These are phyloP conservation scores for Lasioglossum morio DNA, from an alignment of 2,888 invertebrate genomes.

Conservation along the genomic window DNA sequence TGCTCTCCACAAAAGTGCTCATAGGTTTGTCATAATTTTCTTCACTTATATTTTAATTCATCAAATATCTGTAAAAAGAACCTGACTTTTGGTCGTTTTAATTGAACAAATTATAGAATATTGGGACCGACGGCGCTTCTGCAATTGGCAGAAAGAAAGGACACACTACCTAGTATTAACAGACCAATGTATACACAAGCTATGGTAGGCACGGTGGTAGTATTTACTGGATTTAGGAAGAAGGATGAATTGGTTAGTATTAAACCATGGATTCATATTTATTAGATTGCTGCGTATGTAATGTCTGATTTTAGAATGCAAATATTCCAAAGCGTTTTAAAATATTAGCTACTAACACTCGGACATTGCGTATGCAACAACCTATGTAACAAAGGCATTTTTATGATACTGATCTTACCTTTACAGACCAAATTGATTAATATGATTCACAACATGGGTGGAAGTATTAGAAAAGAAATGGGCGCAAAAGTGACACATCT, in stretches of 20 bases:
- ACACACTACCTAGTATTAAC: conserved; percentile 90
- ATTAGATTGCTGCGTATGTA: not conserved
- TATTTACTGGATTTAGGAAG: conserved; percentile 96
- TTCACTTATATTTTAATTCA: not conserved
- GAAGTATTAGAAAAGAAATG: conserved; percentile 96
- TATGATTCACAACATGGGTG: conserved; percentile 98
- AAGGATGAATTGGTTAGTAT: conserved; percentile 93
- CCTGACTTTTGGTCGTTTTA: conserved; percentile 64
- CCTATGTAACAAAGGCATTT: not conserved
- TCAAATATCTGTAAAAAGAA: conserved; percentile 14
- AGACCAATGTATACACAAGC: conserved; percentile 95
- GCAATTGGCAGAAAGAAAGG: conserved; percentile 90
- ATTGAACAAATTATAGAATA: conserved; percentile 86
- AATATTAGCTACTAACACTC: not conserved
- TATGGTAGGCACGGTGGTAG: conserved; percentile 95
- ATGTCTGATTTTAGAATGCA: not conserved
- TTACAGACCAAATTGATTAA: conserved; percentile 93
- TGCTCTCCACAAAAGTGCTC: conserved; percentile 88
- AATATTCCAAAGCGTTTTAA: not conserved
- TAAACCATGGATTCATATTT: not conserved
- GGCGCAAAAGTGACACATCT: conserved; percentile 95
- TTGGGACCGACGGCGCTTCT: conserved; percentile 93
- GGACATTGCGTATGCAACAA: not conserved
- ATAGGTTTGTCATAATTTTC: conserved; percentile 85
- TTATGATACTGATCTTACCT: conserved; percentile 19